A percentile compares a stretch with the other conserved stretches of the same genome.
Conservation (phyloP, 2,797 vertebrate genomes). For the Melanotaenia pygmaea region DNA sequence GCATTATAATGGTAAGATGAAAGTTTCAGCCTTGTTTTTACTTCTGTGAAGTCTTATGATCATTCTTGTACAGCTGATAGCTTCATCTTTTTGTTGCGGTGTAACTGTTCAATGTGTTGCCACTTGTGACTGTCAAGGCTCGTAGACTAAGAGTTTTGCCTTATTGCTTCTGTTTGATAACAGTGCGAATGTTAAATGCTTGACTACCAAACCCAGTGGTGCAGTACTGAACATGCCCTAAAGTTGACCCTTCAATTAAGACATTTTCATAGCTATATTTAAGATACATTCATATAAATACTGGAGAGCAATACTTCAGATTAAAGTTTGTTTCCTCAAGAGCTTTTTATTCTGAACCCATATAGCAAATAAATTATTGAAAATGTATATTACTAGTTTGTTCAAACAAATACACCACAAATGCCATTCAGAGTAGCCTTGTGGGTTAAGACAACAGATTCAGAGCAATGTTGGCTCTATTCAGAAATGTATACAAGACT, state of each 20-base stretch:
- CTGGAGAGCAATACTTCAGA: background rate
- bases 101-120: background rate
- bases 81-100: background rate
- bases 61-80: background rate
- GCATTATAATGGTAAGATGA: background rate
- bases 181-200: background rate
- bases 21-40: background rate
- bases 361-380: background rate
- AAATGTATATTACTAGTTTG: no score
- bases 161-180: background rate
- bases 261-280: background rate
- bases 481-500: background rate
- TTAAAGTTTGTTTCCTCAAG: background rate
- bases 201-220: background rate
- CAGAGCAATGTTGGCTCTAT: no score
- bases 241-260: background rate
- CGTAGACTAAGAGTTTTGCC: background rate
- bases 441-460: no score
- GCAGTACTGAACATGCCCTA: background rate
- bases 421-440: no score
- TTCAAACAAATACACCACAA: no score
- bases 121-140: background rate
- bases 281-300: background rate
- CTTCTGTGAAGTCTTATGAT: background rate
- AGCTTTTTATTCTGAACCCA: background rate